phyloP scores from a whole-genome alignment of 2,797 vertebrate species.

The Choloepus didactylus region DNA sequence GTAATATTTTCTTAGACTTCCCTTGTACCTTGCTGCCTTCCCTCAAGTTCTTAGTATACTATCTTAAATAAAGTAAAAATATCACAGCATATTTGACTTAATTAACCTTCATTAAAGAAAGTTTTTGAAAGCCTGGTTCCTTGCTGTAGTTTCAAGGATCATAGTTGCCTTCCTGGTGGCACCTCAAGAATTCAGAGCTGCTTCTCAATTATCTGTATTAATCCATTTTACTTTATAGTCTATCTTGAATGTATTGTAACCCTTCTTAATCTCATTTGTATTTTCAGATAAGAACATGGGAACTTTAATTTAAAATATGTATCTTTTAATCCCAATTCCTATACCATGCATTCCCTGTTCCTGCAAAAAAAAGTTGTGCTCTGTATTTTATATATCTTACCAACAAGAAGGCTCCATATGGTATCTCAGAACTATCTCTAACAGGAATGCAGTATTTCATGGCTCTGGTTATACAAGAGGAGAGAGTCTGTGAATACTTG shows the following conservation, averaged over 20 bases:
- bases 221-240: background rate
- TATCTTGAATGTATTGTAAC: background rate
- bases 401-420: background rate
- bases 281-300: background rate
- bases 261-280: background rate
- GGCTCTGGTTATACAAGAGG: background rate
- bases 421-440: background rate
- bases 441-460: background rate
- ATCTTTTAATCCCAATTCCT: background rate
- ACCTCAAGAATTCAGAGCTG: background rate
- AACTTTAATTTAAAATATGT: constrained; percentile 41
- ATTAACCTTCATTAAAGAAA: constrained; percentile 11
- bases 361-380: background rate
- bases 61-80: background rate
- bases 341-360: background rate
- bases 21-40: background rate
- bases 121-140: background rate
- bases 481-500: constrained; percentile 5
- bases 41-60: background rate
- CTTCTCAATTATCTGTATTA: background rate
- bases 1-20: background rate
- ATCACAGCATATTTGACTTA: background rate
- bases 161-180: background rate
- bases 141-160: background rate
- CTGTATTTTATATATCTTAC: background rate